Evolutionary conservation across 1,140 invertebrate species (phyloP), one percentile per base, ranked within the genome.

Genomic region (Drosophila murphyi): DNA sequence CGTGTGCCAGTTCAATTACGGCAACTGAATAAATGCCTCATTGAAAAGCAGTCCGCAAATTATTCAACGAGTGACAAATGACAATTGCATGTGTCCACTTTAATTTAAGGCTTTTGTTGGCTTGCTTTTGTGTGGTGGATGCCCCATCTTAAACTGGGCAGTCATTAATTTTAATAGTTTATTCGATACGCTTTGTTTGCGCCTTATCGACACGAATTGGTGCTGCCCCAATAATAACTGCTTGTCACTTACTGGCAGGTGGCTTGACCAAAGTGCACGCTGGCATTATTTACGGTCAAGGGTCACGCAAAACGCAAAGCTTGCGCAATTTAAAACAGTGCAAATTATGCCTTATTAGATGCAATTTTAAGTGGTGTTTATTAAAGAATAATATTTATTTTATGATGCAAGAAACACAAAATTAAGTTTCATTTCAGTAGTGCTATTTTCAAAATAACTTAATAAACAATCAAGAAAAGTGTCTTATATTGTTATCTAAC

Each of bases 1-100:
- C 76, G 82, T 88, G 82, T 71, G 82, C 55, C 83, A 20, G 57
- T 65, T 88, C 82, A 87, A 89, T 87, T 87, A 83, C 74, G 69
- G 76, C 78, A 60, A 87, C 80, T 88, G 78, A 63, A 78, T 20
- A 20, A 80, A 61, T 55, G 72, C 80, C 72, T 65, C 35, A 65
- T 74, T 74, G 56, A 62, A 54, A 43, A 39, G 51, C 65, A 20
- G 29, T 61, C 52, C 32, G 63, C 79, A 65, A 65, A 75, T 76
- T 87, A 74, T 32, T 72, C 72, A 87, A 60, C 65, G 10, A 62
- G 56, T 50, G 87, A 74, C 64, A 37, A 41, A 50, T 32, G 34
- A 2, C 47, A 12, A 29, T 48, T 63, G 54, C 55, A 35, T 54
- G 48, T 43, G 28, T 61, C 37, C 34, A 51, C 12, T 74, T 56